Percentiles rank a stretch among this genome's conserved stretches.
These are phyloP conservation scores for Cercopithecus diana DNA, from an alignment of 2,797 vertebrate genomes.

Conservation along the genomic window DNA sequence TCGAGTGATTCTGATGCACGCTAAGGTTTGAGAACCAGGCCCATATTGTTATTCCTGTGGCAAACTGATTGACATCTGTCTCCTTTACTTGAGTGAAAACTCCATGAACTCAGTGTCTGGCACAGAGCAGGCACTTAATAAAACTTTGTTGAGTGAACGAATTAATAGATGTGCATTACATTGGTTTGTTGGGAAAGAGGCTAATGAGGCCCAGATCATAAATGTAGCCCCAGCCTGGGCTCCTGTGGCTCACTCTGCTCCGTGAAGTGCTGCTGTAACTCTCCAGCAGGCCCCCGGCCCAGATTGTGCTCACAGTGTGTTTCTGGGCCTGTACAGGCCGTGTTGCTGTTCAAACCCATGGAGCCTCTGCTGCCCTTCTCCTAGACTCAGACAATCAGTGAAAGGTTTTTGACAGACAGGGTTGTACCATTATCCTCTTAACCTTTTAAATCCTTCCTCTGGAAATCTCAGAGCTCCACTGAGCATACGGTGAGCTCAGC, in stretches of 20 bases:
- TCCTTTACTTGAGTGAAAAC: not conserved
- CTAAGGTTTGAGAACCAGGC: not conserved
- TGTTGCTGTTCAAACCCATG: too few species aligned
- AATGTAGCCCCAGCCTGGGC: not conserved
- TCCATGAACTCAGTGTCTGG: not conserved
- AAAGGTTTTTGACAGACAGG: not conserved
- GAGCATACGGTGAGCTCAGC: not conserved
- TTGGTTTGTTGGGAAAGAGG: not conserved
- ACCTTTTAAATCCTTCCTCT: not conserved
- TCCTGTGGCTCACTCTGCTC: not conserved
- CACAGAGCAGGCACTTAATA: not conserved
- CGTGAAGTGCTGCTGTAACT: too few species aligned
- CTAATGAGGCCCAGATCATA: not conserved
- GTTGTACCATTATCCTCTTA: not conserved
- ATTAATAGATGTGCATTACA: not conserved
- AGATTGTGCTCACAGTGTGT: not conserved
- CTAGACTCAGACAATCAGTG: not conserved
- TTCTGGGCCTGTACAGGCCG: not conserved
- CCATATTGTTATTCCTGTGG: not conserved
- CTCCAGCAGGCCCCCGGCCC: not conserved
- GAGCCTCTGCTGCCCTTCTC: not conserved
- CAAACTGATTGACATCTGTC: not conserved
- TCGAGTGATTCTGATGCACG: not conserved
- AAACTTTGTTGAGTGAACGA: not conserved
- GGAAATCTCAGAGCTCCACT: not conserved